phyloP scores from a whole-genome alignment of 2,113 vertebrate species.

The Gambusia holbrooki region DNA sequence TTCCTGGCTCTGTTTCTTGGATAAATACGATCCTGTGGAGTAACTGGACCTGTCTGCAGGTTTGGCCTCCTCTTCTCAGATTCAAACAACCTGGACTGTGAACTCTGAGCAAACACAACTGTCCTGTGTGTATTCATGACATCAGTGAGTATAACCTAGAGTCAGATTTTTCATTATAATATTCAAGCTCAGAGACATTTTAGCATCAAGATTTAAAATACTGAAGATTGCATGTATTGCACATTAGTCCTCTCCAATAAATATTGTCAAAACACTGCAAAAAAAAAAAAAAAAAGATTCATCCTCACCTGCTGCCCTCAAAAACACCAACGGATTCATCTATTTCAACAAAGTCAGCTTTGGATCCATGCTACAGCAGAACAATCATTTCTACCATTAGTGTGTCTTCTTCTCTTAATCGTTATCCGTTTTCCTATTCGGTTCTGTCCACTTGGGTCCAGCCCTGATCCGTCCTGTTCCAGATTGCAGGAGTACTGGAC shows the following conservation, averaged over 20 bases:
- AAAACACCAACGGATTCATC: slow-evolving; percentile 1
- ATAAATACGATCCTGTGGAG: slow-evolving; percentile 59
- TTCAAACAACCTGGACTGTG: slow-evolving; percentile 32
- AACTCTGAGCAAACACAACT: slow-evolving; percentile 12
- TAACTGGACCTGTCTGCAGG: slow-evolving; percentile 52
- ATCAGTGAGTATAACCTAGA: slow-evolving; percentile 1
- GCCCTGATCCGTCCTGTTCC: slow-evolving; percentile 44
- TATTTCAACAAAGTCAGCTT: slow-evolving; percentile 11
- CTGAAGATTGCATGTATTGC: no score
- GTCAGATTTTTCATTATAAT: not conserved
- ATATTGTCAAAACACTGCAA: no score
- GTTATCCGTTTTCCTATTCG: slow-evolving; percentile 32
- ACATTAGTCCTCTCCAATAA: no score
- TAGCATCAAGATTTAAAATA: no score
- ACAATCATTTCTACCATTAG: not conserved
- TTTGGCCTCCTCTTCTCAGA: slow-evolving; percentile 24
- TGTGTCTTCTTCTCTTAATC: slow-evolving; percentile 6
- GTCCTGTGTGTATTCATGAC: slow-evolving; percentile 15
- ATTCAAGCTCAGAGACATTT: not conserved
- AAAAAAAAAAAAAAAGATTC: not conserved
- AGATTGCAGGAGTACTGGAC: slow-evolving; percentile 65
- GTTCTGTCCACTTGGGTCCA: slow-evolving; percentile 32
- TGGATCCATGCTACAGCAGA: slow-evolving; percentile 37
- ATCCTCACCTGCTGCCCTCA: slow-evolving; percentile 48
- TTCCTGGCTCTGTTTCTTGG: slow-evolving; percentile 45